phyloP scores from a whole-genome alignment of 2,113 vertebrate genomes.

The Myotis yumanensis region DNA sequence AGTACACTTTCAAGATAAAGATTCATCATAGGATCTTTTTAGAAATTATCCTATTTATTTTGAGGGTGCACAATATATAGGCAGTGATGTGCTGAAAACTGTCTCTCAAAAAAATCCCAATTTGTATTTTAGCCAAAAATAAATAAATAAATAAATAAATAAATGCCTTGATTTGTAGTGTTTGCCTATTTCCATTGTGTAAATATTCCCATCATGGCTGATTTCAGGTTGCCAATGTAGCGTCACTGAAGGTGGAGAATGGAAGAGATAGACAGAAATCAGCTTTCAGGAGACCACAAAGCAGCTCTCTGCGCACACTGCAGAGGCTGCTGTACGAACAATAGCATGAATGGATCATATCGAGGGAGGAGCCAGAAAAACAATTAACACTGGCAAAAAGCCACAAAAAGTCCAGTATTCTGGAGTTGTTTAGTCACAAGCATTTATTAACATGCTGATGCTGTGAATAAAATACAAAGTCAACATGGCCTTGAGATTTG shows the following conservation, averaged over 20 bases:
- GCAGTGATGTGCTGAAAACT: background rate
- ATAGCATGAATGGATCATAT: accelerated
- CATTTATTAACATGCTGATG: background rate
- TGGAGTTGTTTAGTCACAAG: background rate
- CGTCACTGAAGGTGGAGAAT: accelerated
- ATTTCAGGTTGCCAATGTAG: background rate
- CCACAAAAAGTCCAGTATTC: background rate
- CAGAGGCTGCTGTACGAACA: accelerated
- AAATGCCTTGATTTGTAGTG: background rate
- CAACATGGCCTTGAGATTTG: background rate
- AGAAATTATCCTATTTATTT: background rate
- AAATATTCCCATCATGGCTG: background rate
- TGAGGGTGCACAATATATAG: background rate
- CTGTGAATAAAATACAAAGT: background rate
- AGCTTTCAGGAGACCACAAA: accelerated
- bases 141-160: too few species aligned
- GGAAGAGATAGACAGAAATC: background rate
- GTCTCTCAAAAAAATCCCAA: background rate
- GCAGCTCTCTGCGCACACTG: accelerated
- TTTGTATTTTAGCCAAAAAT: background rate
- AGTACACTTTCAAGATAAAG: background rate
- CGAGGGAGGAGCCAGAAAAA: background rate
- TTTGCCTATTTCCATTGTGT: background rate
- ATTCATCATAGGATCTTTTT: background rate
- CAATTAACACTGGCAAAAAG: background rate